Evolutionary conservation across 2,113 vertebrate species (phyloP).

Genomic region (Rhinopomastus cyanomelas): DNA sequence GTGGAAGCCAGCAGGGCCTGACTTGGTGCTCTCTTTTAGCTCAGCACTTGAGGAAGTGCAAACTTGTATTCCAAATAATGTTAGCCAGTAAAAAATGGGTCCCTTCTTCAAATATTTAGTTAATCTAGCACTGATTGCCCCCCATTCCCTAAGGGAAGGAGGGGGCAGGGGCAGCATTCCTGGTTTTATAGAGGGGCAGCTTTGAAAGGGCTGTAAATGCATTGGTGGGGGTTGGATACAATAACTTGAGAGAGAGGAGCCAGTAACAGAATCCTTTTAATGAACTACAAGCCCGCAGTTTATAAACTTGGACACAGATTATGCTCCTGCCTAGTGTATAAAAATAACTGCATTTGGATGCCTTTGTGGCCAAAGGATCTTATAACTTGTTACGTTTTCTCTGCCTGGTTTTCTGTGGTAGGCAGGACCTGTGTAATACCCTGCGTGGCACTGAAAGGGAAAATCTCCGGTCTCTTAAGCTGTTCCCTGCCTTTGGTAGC

Average conservation of each 20-base stretch:
- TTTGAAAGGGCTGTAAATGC: slow-evolving; percentile 47
- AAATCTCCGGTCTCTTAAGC: slow-evolving; percentile 51
- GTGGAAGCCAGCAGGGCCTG: background rate
- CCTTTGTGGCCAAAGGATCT: slow-evolving; percentile 40
- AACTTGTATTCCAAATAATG: slow-evolving; percentile 11
- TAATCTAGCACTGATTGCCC: slow-evolving; percentile 40
- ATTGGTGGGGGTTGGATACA: background rate
- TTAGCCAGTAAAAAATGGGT: slow-evolving; percentile 28
- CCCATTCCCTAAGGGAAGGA: background rate
- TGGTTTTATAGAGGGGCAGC: slow-evolving; percentile 43
- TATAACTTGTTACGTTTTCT: slow-evolving; percentile 24
- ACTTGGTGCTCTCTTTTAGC: background rate
- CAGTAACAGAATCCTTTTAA: slow-evolving; percentile 61
- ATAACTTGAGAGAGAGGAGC: slow-evolving; percentile 8
- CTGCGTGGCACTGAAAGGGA: slow-evolving; percentile 1
- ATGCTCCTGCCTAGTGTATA: background rate
- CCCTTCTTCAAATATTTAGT: slow-evolving; percentile 54
- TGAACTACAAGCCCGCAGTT: slow-evolving; percentile 52
- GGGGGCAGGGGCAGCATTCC: slow-evolving; percentile 49
- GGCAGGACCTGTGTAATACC: slow-evolving; percentile 55
- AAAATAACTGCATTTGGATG: background rate
- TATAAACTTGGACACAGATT: slow-evolving; percentile 59
- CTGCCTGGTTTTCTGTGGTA: background rate
- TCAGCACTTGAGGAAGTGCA: slow-evolving; percentile 19
- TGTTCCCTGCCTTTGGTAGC: slow-evolving; percentile 55